Evolutionary conservation across 1,140 invertebrate genomes (phyloP), one percentile per base, ranked within the genome.

Genomic region (Oscheius sp.): DNA sequence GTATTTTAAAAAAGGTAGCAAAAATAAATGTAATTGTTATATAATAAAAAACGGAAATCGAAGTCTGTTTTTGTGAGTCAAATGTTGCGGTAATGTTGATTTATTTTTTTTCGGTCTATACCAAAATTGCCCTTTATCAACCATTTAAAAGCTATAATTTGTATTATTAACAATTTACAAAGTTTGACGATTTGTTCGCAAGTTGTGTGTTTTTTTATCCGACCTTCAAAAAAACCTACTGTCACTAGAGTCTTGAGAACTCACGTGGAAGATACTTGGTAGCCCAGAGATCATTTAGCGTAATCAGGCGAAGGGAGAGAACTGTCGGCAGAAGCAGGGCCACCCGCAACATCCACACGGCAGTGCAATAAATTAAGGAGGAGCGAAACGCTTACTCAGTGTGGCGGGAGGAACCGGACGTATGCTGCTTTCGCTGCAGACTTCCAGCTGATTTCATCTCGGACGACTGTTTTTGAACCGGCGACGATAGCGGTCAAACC

Each of bases 361-460:
- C 49, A 55, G n/a, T n/a, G n/a, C 10, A 42, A n/a, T 42, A 42
- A 42, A 55, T 55, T 55, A 55, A 23, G n/a, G n/a, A n/a, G n/a
- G n/a, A n/a, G 49, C 7, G 49, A 23, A 15, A 55, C 7, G 7
- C 23, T 55, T 23, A 55, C 38, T 42, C 38, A 42, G 38, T 10
- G 38, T 10, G 38, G 10, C 38, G 38, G n/a, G 23, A 13, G 28
- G 23, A 55, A 55, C 49, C 49, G 49, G 49, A n/a, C n/a, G n/a
- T n/a, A n/a, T n/a, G n/a, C 49, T 55, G 49, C 49, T 55, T 55
- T 55, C 49, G 49, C 49, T 55, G 49, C 28, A 55, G 49, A 55
- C 28, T 55, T 55, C n/a, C 49, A 55, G 49, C 49, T 55, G 49
- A 55, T 55, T 55, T 55, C 49, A 55, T 55, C 49, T 55, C 15